These are phyloP conservation scores for Chirona hameri DNA, from an alignment of 2,888 invertebrate species.

Conservation along the genomic window DNA sequence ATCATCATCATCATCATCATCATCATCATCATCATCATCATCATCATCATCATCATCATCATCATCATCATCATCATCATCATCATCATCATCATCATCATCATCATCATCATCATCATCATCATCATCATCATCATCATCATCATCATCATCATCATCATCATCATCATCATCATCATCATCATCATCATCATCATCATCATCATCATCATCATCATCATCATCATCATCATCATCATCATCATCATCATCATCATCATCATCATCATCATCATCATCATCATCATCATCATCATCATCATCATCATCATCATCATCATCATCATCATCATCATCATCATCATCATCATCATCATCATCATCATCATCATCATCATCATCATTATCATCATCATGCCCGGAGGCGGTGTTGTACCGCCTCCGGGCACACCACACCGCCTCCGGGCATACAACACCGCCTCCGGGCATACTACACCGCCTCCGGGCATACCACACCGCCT, in stretches of 20 bases:
- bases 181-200: too few species aligned
- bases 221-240: too few species aligned
- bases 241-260: constrained; percentile 22
- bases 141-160: too few species aligned
- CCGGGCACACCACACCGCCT: too few species aligned
- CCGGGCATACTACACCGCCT: too few species aligned
- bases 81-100: background rate
- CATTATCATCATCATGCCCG: constrained; percentile 4
- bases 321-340: background rate
- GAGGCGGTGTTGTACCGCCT: too few species aligned
- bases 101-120: too few species aligned
- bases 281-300: constrained; percentile 24
- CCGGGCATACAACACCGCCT: too few species aligned
- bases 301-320: background rate
- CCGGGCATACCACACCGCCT: too few species aligned
- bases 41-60: constrained; percentile 8
- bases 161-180: too few species aligned
- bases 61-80: constrained; percentile 24
- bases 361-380: constrained; percentile 14
- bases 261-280: constrained; percentile 22
- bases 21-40: constrained; percentile 10
- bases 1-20: background rate
- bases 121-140: too few species aligned
- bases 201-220: too few species aligned
- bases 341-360: background rate